These are phyloP conservation scores for Asarcornis scutulata DNA, from an alignment of 2,113 vertebrate genomes.

Conservation along the genomic window DNA sequence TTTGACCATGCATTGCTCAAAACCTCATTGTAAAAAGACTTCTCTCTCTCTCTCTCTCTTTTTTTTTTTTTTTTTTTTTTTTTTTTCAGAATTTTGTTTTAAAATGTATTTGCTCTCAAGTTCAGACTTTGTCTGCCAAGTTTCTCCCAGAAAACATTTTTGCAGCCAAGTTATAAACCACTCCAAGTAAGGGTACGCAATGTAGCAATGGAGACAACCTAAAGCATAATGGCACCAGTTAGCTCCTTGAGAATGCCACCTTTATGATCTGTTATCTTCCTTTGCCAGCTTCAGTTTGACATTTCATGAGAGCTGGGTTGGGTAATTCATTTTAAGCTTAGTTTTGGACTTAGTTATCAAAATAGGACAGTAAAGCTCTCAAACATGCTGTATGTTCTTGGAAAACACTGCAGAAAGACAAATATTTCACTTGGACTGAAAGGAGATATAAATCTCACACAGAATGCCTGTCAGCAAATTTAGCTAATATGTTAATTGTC, in stretches of 20 bases:
- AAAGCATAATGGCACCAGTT: conserved; percentile 37
- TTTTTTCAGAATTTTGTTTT: neutral
- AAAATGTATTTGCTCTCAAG: conserved; percentile 1
- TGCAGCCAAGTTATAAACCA: conserved; percentile 47
- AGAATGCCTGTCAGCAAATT: conserved; percentile 72
- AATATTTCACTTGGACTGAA: conserved; percentile 79
- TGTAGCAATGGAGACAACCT: neutral
- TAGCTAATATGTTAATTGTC: conserved; percentile 66
- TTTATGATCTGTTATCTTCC: conserved; percentile 37
- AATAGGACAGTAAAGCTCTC: conserved; percentile 69
- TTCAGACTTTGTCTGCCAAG: conserved; percentile 27
- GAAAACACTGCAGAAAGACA: conserved; percentile 66
- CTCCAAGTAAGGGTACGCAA: neutral
- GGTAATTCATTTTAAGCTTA: conserved; percentile 58
- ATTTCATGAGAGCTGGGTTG: conserved; percentile 26
- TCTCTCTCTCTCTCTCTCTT: neutral
- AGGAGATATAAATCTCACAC: conserved; percentile 56
- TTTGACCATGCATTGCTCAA: neutral
- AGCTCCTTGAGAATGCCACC: conserved; percentile 28
- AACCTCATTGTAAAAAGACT: neutral
- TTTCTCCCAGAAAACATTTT: conserved; percentile 39
- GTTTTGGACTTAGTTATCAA: conserved; percentile 64
- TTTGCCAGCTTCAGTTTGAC: conserved; percentile 59
- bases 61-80: neutral
- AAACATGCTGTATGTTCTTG: conserved; percentile 66